Conservation (phyloP, 2,888 invertebrate genomes). For the Panopea generosa region DNA sequence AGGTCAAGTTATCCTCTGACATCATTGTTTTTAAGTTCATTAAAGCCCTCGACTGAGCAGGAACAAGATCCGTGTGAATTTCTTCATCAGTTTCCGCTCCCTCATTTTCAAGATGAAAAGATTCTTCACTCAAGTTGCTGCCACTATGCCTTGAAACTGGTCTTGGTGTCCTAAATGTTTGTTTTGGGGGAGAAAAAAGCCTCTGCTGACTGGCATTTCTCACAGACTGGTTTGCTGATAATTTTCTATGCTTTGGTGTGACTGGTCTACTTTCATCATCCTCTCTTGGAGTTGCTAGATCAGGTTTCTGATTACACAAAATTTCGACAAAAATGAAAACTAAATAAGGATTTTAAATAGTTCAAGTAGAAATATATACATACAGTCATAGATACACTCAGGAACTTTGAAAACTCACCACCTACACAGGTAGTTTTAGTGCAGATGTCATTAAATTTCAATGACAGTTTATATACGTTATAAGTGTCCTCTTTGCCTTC, state of each 20-base stretch:
- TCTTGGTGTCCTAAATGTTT: conserved; percentile 62
- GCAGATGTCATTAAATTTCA: too few species aligned
- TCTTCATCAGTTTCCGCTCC: conserved; percentile 43
- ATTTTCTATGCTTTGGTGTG: conserved; percentile 20
- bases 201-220: conserved; percentile 12
- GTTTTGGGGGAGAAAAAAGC: conserved; percentile 47
- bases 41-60: conserved; percentile 63
- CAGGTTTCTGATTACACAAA: not conserved
- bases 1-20: conserved; percentile 65
- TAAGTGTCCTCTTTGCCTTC: too few species aligned
- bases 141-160: conserved; percentile 19
- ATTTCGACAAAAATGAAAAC: not conserved
- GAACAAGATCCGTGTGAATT: conserved; percentile 50
- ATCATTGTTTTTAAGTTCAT: conserved; percentile 67
- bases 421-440: too few species aligned
- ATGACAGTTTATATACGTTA: too few species aligned
- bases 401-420: too few species aligned
- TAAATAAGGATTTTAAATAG: too few species aligned
- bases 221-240: conserved; percentile 20
- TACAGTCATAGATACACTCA: too few species aligned
- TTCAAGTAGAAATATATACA: too few species aligned
- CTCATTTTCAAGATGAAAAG: conserved; percentile 18
- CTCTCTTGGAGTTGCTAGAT: conserved; percentile 40
- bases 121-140: conserved; percentile 44
- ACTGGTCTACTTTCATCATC: conserved; percentile 57